Base-by-base conservation (phyloP, 2,888 invertebrate genomes). In the Chaetogeoica ovagalla region DNA sequence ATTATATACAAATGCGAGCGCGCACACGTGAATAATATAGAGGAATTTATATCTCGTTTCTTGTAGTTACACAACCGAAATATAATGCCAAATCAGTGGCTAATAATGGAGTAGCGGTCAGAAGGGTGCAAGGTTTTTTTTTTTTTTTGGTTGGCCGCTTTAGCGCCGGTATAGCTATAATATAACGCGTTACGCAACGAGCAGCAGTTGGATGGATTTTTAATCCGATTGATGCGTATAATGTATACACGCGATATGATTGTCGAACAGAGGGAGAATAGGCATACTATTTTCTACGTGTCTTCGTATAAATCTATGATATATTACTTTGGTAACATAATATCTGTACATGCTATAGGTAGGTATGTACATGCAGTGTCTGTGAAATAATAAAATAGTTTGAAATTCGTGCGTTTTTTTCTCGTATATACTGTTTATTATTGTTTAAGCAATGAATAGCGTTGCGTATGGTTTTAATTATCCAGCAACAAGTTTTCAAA, bases 171-270 rank as follows among this genome's bases (percentile, higher is more conserved):
- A 30, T 69, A 37, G 39, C 23, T 39, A 19, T 70, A 21, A 39
- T n/a, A n/a, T n/a, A n/a, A n/a, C n/a, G n/a, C 70, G 79, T 79
- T 79, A 71, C 79, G 79, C 79, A 79, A 79, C 79, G 52, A 59
- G 39, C 62, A 59, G 39, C 62, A 70, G 79, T 70, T 55, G 62
- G 21, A 70, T 17, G 79, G 70, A 79, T 79, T 79, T 79, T 79
- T 70, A 79, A 79, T 79, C 70, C 70, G 62, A 70, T 79, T 57
- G 69, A 77, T 52, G 72, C 19, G 7, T 52, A 48, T 30, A 30
- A 30, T 30, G 30, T 30, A 30, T 43, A 43, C 11, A 43, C 6
- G n/a, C 21, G 48, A 30, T 30, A 30, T 30, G 1, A 30, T 7
- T 66, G 21, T 63, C 6, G 43, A 21, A 21, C 15, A 23, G 52